phyloP scores from a whole-genome alignment of 2,888 invertebrate species.

The Cheilosia soror region DNA sequence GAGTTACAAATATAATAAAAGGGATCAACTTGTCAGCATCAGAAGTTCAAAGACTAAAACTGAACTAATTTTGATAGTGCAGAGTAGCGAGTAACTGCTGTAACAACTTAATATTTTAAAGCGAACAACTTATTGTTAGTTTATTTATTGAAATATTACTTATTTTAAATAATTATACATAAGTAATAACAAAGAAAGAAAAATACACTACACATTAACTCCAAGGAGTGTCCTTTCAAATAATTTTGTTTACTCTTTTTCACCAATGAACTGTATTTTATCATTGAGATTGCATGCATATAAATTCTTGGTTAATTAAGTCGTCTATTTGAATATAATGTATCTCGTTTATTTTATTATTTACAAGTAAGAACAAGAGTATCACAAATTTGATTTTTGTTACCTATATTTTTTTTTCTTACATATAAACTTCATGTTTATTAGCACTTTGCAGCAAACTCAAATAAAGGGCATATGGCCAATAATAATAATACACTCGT shows the following conservation, averaged over 20 bases:
- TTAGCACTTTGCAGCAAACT: slow-evolving; percentile 27
- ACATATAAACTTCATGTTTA: slow-evolving; percentile 24
- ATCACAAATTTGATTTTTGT: slow-evolving; percentile 59
- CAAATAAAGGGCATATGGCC: slow-evolving; percentile 39
- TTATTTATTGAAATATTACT: slow-evolving; percentile 52
- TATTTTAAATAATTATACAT: slow-evolving; percentile 35
- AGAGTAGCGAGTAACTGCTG: too few species aligned
- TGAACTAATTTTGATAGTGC: too few species aligned
- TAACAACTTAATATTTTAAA: not conserved
- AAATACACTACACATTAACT: slow-evolving; percentile 50
- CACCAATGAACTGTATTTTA: slow-evolving; percentile 25
- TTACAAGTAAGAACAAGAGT: slow-evolving; percentile 60
- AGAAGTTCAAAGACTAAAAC: too few species aligned
- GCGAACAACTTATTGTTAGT: slow-evolving; percentile 6
- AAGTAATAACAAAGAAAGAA: slow-evolving; percentile 48
- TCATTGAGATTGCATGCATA: slow-evolving; percentile 27
- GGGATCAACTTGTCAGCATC: too few species aligned
- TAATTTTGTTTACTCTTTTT: slow-evolving; percentile 12
- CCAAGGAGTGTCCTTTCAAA: slow-evolving; percentile 47
- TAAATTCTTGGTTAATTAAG: slow-evolving; percentile 41
- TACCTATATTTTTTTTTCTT: not conserved
- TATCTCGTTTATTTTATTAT: slow-evolving; percentile 46
- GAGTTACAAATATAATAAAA: too few species aligned
- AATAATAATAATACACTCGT: slow-evolving; percentile 33
- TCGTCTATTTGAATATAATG: slow-evolving; percentile 24